Conservation (phyloP, 2,113 vertebrate genomes). For the Platanista minor region DNA sequence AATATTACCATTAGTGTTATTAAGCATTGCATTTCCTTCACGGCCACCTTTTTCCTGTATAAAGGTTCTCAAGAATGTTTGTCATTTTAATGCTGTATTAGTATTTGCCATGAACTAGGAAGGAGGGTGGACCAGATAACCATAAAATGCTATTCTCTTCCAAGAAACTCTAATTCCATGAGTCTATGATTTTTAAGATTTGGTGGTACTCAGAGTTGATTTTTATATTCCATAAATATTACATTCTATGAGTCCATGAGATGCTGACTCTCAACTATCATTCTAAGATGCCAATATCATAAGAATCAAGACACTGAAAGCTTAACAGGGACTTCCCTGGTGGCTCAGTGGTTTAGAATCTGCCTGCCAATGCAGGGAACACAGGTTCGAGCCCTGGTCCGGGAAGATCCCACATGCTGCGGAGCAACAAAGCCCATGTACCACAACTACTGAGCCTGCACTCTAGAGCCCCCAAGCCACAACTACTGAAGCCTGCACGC, state of each 20-base stretch:
- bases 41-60: not conserved
- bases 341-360: no score
- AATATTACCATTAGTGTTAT: not conserved
- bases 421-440: no score
- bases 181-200: slow-evolving; percentile 40
- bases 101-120: not conserved
- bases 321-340: not conserved
- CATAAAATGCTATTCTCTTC: not conserved
- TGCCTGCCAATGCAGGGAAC: no score
- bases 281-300: not conserved
- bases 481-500: no score
- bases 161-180: not conserved
- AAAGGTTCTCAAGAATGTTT: not conserved
- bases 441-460: no score
- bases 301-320: not conserved
- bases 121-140: not conserved
- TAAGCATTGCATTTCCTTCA: not conserved
- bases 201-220: not conserved
- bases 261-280: not conserved
- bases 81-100: not conserved
- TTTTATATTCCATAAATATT: slow-evolving; percentile 4
- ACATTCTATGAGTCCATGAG: not conserved
- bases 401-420: no score
- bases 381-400: no score
- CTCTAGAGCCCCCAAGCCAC: no score